A percentile compares a stretch with the other conserved stretches of the same genome.
Evolutionary conservation across 2,888 invertebrate species (phyloP).

Genomic region (Plemyria rubiginata): DNA sequence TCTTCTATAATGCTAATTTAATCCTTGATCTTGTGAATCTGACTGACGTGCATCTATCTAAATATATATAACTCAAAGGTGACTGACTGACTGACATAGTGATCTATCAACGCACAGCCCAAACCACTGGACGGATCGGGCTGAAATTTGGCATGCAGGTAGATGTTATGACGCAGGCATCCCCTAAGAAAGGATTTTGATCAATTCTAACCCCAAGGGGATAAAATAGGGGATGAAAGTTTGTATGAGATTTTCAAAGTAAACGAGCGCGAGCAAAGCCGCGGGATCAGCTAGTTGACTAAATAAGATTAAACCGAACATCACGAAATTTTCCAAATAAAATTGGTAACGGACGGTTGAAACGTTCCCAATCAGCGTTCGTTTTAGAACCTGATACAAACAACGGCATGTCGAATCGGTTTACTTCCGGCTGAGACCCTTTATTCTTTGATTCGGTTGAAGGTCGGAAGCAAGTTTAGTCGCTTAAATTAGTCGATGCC

Average conservation of each 20-base stretch:
- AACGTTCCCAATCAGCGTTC: constrained; percentile 18
- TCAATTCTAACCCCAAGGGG: too few relatives aligned
- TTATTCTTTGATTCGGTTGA: constrained; percentile 18
- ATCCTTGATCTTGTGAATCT: background rate
- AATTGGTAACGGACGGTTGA: constrained; percentile 12
- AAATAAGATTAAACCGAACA: background rate
- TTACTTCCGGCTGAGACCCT: constrained; percentile 36
- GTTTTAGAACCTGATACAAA: constrained; percentile 25
- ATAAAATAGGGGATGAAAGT: too few relatives aligned
- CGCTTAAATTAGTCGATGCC: background rate
- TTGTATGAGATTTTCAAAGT: too few relatives aligned
- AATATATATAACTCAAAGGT: too few relatives aligned
- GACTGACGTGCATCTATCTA: background rate
- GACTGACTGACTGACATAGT: too few relatives aligned
- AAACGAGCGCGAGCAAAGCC: too few relatives aligned
- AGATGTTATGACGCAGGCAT: too few relatives aligned
- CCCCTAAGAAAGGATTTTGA: too few relatives aligned
- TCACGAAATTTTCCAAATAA: background rate
- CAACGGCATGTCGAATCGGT: constrained; percentile 38
- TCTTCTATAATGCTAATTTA: background rate
- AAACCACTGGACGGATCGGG: too few relatives aligned
- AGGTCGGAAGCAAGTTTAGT: constrained; percentile 26
- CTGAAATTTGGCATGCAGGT: too few relatives aligned
- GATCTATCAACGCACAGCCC: too few relatives aligned
- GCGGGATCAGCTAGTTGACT: too few relatives aligned